Evolutionary conservation across 2,113 vertebrate genomes (phyloP).

Genomic region (Prochilodus magdalenae): DNA sequence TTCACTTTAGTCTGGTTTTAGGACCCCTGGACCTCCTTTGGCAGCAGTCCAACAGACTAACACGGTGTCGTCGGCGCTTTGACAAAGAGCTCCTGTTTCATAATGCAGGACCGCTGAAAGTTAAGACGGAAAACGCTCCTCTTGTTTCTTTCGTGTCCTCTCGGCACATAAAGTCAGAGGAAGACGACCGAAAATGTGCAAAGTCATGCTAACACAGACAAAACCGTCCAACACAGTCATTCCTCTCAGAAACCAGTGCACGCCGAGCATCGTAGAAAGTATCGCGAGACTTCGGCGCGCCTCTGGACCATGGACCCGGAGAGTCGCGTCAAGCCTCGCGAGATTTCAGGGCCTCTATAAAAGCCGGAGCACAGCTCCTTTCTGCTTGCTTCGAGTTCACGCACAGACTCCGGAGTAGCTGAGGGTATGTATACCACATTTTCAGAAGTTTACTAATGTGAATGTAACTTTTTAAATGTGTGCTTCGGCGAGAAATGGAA

Average conservation of each 20-base stretch:
- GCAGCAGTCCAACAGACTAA: too few species aligned
- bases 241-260: background rate
- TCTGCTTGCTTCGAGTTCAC: background rate
- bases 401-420: background rate
- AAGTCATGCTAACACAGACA: conserved; percentile 71
- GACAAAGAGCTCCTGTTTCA: background rate
- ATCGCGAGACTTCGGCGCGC: conserved; percentile 10
- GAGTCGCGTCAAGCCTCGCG: conserved; percentile 62
- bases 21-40: background rate
- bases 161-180: background rate
- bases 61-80: background rate
- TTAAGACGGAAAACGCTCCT: background rate
- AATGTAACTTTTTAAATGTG: too few species aligned
- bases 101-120: background rate
- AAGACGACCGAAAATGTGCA: conserved; percentile 63
- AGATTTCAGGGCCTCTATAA: conserved; percentile 66
- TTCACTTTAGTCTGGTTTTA: too few species aligned
- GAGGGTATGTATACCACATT: background rate
- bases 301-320: background rate
- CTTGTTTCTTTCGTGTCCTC: background rate
- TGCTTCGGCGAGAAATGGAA: too few species aligned
- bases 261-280: background rate
- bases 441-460: background rate
- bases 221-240: background rate
- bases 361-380: background rate